A percentile compares a stretch with the other conserved stretches of the same genome.
Evolutionary conservation across 1,140 invertebrate species (phyloP).

Genomic region (Drosophila nasuta): DNA sequence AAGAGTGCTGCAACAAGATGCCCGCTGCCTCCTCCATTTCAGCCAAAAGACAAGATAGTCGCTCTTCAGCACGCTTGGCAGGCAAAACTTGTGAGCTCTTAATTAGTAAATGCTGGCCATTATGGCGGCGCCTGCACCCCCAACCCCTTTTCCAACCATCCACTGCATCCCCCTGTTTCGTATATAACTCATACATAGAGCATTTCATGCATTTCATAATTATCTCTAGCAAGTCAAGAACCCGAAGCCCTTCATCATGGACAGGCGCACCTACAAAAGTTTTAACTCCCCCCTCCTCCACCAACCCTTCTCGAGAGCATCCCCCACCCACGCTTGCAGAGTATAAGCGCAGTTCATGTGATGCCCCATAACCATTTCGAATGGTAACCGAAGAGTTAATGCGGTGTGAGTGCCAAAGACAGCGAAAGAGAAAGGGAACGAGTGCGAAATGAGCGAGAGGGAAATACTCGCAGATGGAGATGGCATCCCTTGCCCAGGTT

Average conservation of each 20-base stretch:
- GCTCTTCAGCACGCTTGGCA: conserved; percentile 67
- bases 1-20: conserved; percentile 52
- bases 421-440: conserved; percentile 18
- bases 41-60: conserved; percentile 48
- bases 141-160: not conserved
- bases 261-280: conserved; percentile 67
- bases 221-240: conserved; percentile 77
- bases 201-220: conserved; percentile 80
- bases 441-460: conserved; percentile 1
- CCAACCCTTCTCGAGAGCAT: not conserved
- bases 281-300: conserved; percentile 9
- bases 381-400: conserved; percentile 55
- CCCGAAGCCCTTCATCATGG: conserved; percentile 74
- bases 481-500: too few species aligned
- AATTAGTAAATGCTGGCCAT: conserved; percentile 80
- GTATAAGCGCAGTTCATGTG: conserved; percentile 31
- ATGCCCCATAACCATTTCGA: conserved; percentile 47
- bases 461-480: not conserved
- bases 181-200: conserved; percentile 74
- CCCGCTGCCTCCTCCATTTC: not conserved
- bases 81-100: conserved; percentile 77
- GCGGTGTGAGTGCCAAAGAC: conserved; percentile 9
- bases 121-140: conserved; percentile 59
- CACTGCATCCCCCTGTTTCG: not conserved
- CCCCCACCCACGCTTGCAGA: conserved; percentile 14